phyloP scores from a whole-genome alignment of 1,140 invertebrate genomes.

The Zaprionus africanus region DNA sequence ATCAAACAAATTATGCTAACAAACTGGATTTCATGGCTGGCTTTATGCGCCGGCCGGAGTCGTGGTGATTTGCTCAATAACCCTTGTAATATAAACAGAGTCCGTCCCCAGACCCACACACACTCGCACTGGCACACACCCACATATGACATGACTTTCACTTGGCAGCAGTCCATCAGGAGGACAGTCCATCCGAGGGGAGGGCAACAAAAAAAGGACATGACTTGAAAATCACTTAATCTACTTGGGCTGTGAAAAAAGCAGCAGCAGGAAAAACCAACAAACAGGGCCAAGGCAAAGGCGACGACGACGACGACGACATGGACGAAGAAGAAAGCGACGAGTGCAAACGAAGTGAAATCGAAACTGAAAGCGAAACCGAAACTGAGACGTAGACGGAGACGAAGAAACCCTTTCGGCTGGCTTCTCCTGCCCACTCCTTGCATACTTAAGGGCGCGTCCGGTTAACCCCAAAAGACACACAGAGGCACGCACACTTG shows the following conservation, averaged over 20 bases:
- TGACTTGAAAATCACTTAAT: conserved; percentile 82
- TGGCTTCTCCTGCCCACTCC: conserved; percentile 1
- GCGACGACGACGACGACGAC: background rate
- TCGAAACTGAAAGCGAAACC: conserved; percentile 52
- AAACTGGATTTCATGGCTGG: conserved; percentile 75
- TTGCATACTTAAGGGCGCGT: conserved; percentile 53
- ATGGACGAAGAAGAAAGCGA: conserved; percentile 8
- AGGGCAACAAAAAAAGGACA: conserved; percentile 60
- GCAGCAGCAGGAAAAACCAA: conserved; percentile 27
- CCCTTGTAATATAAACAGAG: conserved; percentile 82
- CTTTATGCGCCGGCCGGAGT: conserved; percentile 37
- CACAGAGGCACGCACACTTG: background rate
- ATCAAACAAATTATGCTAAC: conserved; percentile 84
- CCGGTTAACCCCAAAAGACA: conserved; percentile 50
- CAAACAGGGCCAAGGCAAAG: conserved; percentile 19
- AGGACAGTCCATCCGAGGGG: background rate
- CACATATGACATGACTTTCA: conserved; percentile 73
- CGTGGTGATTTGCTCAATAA: conserved; percentile 83
- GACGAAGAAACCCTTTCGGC: conserved; percentile 44
- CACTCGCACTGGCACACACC: conserved; percentile 29
- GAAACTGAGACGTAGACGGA: conserved; percentile 34
- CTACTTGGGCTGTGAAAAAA: conserved; percentile 62
- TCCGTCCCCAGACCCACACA: conserved; percentile 21
- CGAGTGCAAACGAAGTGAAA: conserved; percentile 45
- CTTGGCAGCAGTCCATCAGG: conserved; percentile 79